Evolutionary conservation across 2,113 vertebrate genomes (phyloP).

Genomic region (Pantherophis guttatus): DNA sequence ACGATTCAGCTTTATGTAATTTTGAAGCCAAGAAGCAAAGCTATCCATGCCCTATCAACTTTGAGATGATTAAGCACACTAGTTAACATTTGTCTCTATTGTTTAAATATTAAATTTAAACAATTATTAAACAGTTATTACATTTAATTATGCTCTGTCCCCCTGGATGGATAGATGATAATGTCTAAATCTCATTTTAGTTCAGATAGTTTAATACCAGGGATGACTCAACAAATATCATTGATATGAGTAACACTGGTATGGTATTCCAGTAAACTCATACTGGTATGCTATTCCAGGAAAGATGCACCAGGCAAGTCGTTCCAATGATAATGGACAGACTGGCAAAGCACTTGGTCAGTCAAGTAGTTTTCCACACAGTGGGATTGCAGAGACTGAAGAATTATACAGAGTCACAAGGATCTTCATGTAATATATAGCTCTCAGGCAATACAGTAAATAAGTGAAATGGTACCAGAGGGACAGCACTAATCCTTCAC

Average conservation of each 20-base stretch:
- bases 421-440: background rate
- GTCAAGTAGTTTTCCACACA: background rate
- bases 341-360: background rate
- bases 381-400: background rate
- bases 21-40: no score
- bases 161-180: background rate
- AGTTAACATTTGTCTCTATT: background rate
- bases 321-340: background rate
- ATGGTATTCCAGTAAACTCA: background rate
- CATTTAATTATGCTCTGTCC: background rate
- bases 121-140: background rate
- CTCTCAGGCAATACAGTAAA: background rate
- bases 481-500: background rate
- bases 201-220: background rate
- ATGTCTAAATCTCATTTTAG: background rate
- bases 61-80: no score
- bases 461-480: background rate
- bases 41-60: no score
- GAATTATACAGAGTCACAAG: background rate
- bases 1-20: no score
- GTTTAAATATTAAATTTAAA: background rate
- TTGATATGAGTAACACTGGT: background rate
- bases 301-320: background rate
- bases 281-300: background rate
- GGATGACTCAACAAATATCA: background rate